Conservation (phyloP, 2,113 vertebrate species). For the Mirounga angustirostris region DNA sequence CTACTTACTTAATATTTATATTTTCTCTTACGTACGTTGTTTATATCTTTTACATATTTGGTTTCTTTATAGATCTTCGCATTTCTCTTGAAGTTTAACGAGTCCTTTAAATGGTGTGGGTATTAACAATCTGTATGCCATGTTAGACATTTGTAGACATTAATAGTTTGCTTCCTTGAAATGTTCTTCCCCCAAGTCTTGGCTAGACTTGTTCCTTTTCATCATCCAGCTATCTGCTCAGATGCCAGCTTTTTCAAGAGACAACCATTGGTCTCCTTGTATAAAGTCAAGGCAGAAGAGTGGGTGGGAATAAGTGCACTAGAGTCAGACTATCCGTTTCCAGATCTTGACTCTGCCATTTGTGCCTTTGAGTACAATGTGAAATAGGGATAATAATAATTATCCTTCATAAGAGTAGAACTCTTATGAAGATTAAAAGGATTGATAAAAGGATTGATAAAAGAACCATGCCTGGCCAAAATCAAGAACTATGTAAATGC, state of each 20-base stretch:
- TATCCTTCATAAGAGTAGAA: too few species aligned
- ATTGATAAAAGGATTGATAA: neutral
- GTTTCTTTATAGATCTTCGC: neutral
- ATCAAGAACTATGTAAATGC: neutral
- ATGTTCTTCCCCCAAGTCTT: neutral
- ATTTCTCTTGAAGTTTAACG: constrained; percentile 35
- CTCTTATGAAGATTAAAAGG: neutral
- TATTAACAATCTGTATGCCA: neutral
- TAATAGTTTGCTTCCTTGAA: neutral
- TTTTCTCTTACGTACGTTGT: neutral
- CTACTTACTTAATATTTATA: neutral
- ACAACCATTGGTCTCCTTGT: neutral
- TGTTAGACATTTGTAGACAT: neutral
- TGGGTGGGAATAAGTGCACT: neutral
- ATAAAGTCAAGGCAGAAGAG: neutral
- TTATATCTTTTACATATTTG: constrained; percentile 8
- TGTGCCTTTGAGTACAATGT: neutral
- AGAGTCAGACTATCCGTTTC: neutral
- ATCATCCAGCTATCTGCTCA: neutral
- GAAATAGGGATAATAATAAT: neutral
- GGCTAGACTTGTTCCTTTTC: neutral
- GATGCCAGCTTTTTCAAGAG: neutral
- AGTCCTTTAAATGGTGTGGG: neutral
- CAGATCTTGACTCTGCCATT: neutral
- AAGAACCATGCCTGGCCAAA: neutral